Percentiles rank a stretch among this genome's conserved stretches.
These are phyloP conservation scores for Gallinago nigripennis DNA, from an alignment of 2,797 vertebrate species.

Conservation along the genomic window DNA sequence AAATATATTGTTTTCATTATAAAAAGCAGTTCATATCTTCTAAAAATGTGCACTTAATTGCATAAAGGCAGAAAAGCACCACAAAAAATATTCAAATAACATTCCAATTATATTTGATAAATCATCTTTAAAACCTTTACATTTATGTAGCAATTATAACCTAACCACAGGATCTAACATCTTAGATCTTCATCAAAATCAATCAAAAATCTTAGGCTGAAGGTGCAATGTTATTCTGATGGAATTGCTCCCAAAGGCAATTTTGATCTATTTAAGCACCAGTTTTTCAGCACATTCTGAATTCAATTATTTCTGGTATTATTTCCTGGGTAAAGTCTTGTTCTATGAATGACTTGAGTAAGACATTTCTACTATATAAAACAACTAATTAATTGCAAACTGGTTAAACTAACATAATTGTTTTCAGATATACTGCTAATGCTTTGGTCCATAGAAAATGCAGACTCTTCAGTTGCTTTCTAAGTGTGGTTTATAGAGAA, in stretches of 20 bases:
- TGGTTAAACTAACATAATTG: background rate
- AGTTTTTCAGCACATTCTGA: slow-evolving; percentile 3
- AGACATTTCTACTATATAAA: background rate
- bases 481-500: background rate
- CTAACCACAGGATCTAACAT: slow-evolving; percentile 31
- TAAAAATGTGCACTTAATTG: slow-evolving; percentile 42
- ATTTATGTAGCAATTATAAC: slow-evolving; percentile 48
- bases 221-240: background rate
- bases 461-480: background rate
- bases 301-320: background rate
- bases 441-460: background rate
- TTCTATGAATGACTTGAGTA: background rate
- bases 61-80: slow-evolving; percentile 5
- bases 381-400: background rate
- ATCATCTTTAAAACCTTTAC: slow-evolving; percentile 35
- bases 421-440: background rate
- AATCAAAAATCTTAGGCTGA: slow-evolving; percentile 11
- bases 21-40: slow-evolving; percentile 6
- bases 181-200: slow-evolving; percentile 27
- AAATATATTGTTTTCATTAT: slow-evolving; percentile 58
- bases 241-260: slow-evolving; percentile 30
- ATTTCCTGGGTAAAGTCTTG: background rate
- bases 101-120: slow-evolving; percentile 37
- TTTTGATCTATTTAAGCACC: slow-evolving; percentile 27
- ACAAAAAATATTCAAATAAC: slow-evolving; percentile 23